Percentiles rank a stretch among this genome's conserved stretches.
phyloP scores from a whole-genome alignment of 1,140 invertebrate species.

The Platyscapa corneri region DNA sequence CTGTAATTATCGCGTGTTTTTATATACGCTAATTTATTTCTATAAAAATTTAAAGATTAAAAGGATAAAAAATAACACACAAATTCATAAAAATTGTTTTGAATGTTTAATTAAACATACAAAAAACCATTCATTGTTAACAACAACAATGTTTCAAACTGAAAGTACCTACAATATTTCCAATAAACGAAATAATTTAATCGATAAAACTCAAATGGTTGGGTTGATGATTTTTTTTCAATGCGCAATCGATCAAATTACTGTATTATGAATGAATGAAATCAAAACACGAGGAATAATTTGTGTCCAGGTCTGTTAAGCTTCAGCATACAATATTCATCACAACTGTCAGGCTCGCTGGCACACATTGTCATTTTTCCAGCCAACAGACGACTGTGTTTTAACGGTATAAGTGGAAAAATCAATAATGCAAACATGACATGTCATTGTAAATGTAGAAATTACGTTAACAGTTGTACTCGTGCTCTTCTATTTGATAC shows the following conservation, averaged over 20 bases:
- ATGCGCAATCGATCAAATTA: not conserved
- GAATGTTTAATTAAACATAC: not conserved
- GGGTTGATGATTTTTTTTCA: not conserved
- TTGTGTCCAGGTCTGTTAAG: not conserved
- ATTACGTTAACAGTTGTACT: not conserved
- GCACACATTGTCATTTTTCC: not conserved
- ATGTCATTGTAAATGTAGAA: not conserved
- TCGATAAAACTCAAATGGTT: too few relatives aligned
- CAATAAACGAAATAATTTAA: not conserved
- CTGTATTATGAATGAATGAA: not conserved
- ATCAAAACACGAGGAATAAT: not conserved
- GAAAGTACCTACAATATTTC: not conserved
- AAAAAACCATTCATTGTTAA: conserved; percentile 4
- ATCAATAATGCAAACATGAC: not conserved
- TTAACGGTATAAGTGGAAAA: not conserved
- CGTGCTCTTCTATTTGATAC: not conserved
- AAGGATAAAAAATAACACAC: too few relatives aligned
- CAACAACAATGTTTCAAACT: not conserved
- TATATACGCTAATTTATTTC: too few relatives aligned
- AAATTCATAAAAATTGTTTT: not conserved
- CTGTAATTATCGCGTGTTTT: too few relatives aligned
- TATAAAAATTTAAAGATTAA: too few relatives aligned
- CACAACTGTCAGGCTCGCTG: not conserved
- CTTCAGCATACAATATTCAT: not conserved
- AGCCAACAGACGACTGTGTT: not conserved